Evolutionary conservation across 2,888 invertebrate species (phyloP), one percentile per base, ranked within the genome.

Genomic region (Drosophila bunnanda): DNA sequence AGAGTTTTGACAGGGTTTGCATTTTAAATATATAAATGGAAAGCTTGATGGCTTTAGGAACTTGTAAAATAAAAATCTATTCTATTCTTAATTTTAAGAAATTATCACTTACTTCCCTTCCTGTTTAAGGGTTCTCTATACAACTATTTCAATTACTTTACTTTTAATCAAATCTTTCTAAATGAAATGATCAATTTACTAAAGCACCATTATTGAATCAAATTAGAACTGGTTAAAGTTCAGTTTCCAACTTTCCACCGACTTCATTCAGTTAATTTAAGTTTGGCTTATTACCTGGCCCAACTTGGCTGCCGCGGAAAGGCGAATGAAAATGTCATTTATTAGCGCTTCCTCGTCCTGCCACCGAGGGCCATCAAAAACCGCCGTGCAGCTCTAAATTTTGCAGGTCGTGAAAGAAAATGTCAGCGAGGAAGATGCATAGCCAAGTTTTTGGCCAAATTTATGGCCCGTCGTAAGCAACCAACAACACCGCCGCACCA

Each of bases 331-430:
- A 85, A 80, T 78, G 78, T 70, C 68, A 68, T 82, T 80, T 85
- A 82, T 82, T 82, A 85, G 80, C 64, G 48, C 77, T 64, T 69
- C 76, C 77, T 70, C 74, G 55, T 70, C 75, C 54, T 74, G 81
- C 66, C 72, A 58, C 55, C 58, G 79, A 75, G 73, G 72, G 73
- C 76, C 72, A 78, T 73, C 81, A 83, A 76, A 72, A 80, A 78
- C 50, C 86, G 79, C 77, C 56, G 54, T 68, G 78, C 73, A 81
- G 64, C 73, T 81, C 82, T 81, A 78, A 83, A 86, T 86, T 83
- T 78, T 57, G 75, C 75, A 75, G 74, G 74, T 78, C 69, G 64
- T 83, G 87, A 83, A 83, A 81, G 80, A 78, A 79, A 74, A 78
- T 68, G 83, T 83, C 83, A 83, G 77, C 83, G 72, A 72, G 68